These are phyloP conservation scores for Heliconius ismenius DNA, from an alignment of 2,888 invertebrate genomes.

Conservation along the genomic window DNA sequence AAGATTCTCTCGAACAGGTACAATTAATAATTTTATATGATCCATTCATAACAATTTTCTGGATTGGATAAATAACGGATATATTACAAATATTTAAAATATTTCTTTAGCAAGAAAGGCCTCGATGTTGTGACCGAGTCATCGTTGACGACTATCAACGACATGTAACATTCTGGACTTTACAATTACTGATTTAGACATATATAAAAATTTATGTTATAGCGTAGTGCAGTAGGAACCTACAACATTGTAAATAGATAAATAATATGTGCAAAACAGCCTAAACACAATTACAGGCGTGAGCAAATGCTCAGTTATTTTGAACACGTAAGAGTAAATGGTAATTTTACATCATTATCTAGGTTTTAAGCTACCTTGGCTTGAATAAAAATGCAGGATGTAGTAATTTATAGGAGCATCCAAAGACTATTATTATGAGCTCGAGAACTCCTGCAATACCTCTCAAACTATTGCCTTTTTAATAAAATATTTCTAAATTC, in stretches of 20 bases:
- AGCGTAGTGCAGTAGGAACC: too few relatives aligned
- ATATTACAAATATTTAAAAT: too few relatives aligned
- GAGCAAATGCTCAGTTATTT: background rate
- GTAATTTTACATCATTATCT: constrained; percentile 31
- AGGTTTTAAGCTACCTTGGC: constrained; percentile 33
- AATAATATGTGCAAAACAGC: background rate
- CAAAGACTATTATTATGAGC: constrained; percentile 38
- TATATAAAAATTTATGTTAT: too few relatives aligned
- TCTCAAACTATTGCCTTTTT: constrained; percentile 30
- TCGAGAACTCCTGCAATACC: constrained; percentile 19
- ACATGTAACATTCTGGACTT: too few relatives aligned
- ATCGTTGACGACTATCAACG: too few relatives aligned
- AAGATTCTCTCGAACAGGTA: too few relatives aligned
- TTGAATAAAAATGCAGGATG: constrained; percentile 40
- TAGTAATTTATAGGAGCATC: constrained; percentile 37
- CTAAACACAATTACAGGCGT: constrained; percentile 7
- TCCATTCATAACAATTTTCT: too few relatives aligned
- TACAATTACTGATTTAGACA: too few relatives aligned
- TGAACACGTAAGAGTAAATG: constrained; percentile 7
- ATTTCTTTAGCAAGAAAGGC: too few relatives aligned
- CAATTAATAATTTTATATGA: too few relatives aligned
- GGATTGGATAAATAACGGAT: too few relatives aligned
- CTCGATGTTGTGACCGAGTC: too few relatives aligned
- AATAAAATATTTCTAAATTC: background rate
- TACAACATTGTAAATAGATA: background rate